Conservation (phyloP, 2,888 invertebrate species). For the Tiliacea citrago region DNA sequence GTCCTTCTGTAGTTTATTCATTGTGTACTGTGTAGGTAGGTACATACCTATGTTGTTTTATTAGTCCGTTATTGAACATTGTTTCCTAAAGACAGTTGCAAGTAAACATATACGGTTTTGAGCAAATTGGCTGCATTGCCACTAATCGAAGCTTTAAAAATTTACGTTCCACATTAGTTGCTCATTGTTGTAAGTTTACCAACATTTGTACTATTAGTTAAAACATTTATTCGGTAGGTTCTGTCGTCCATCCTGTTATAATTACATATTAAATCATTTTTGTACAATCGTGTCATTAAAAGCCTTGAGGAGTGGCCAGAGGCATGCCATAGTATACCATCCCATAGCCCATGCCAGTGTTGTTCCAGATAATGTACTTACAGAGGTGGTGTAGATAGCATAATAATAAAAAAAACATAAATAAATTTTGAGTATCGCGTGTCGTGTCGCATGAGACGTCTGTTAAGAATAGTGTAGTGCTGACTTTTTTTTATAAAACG, state of each 20-base stretch:
- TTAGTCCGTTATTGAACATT: conserved; percentile 11
- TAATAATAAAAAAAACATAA: neutral
- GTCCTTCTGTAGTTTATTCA: conserved; percentile 6
- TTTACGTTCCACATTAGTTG: neutral
- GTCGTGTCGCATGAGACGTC: conserved; percentile 1
- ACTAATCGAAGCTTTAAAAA: neutral
- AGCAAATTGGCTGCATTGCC: neutral
- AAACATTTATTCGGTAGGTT: neutral
- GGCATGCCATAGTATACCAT: neutral
- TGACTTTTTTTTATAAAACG: neutral
- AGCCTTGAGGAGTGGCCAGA: neutral
- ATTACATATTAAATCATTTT: neutral
- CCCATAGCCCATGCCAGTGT: neutral
- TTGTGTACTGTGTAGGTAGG: neutral
- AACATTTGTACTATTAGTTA: neutral
- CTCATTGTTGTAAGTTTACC: neutral
- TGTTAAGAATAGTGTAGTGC: neutral
- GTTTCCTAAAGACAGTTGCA: neutral
- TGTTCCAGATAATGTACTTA: neutral
- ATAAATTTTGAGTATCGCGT: neutral
- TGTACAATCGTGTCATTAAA: too few relatives aligned
- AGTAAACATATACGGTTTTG: neutral
- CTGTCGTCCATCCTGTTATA: neutral
- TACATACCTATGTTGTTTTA: neutral
- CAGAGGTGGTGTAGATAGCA: neutral